Base-by-base conservation (phyloP, 2,797 vertebrate species). In the Parauchenoglanis ngamensis region DNA sequence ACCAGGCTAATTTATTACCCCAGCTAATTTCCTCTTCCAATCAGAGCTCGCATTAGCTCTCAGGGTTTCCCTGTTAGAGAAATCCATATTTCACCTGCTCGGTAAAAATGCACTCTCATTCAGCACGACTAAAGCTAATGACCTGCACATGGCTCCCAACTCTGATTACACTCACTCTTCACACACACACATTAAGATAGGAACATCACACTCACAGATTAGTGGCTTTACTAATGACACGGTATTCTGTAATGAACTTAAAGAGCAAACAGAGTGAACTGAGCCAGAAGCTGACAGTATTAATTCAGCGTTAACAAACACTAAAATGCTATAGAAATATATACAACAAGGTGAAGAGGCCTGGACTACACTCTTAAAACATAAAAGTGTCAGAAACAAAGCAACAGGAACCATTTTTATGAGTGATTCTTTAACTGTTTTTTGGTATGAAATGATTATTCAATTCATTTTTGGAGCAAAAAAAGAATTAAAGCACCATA, bases 21-120 rank as follows among this genome's bases (percentile, higher is more conserved):
- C 46, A 31, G 85, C 88, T 88, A 83, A 90, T 90, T 89, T 87
- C 88, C 86, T 67, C 87, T 75, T 87, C 78, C 85, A 90, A 89
- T 90, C 88, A 89, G 83, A 89, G 76, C n/a, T 19, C 72, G 70
- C 25, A 56, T 44, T 70, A 84, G 87, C 25, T 73, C 82, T 89
- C 82, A 88, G 88, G 77, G 86, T 87, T 86, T 87, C 52, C 87
- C 88, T 70, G 80, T n/a, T 81, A 80, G 81, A 88, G 70, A 72
- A 72, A 87, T 89, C 83, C 56, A 82, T 85, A 89, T 78, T 85
- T 90, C 83, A 85, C 72, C 75, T 68, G 63, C 85, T 85, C 78
- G 65, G 52, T 82, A 87, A 82, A 87, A 44, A 56, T 61, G 11
- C 56, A 61, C 11, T 4, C 56, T 80, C 31, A 44, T 59, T 80